Evolutionary conservation across 1,140 invertebrate species (phyloP), one percentile per base, ranked within the genome.

Genomic region (Drosophila miranda): DNA sequence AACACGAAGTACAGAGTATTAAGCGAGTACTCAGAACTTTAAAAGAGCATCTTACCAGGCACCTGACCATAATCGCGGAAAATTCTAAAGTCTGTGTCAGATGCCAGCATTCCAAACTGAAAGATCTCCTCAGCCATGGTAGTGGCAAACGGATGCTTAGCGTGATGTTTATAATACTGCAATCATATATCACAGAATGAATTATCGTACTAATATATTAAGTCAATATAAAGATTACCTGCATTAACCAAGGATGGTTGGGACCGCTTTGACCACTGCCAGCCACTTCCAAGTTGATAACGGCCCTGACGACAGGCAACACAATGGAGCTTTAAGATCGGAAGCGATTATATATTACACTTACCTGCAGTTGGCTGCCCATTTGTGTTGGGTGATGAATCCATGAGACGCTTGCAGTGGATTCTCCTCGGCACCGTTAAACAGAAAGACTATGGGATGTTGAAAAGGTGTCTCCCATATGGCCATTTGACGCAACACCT

Each of bases 221-320:
- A 92, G 93, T 0, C 95, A 95, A 87, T 94, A 91, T 9, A 0
- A 89, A 1, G 2, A 9, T 95, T 7, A 91, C 44, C 45, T 90
- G 3, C 8, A 11, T 34, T 45, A 98, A 93, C 97, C 97, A 98
- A 2, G 97, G 95, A 92, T 97, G 95, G 75, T 95, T 94, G 13
- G 97, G 97, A 23, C 97, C 97, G 70, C 96, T 95, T 93, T 99
- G 98, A 92, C 97, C 97, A 56, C 96, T 95, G 21, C 98, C 98
- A 89, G 96, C 98, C 30, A 97, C 96, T 92, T 99, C 98, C 59
- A 99, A 92, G 92, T 99, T 99, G 58, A 99, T 95, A 91, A 99
- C 97, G 3, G 96, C 96, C 87, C 94, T 93, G 13, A 6, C 6
- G 3, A 8, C 11, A 34, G 23, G 14, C 13, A 28, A 3, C n/a